Evolutionary conservation across 2,797 vertebrate genomes (phyloP).

Genomic region (Tenualosa thibaudeaui): DNA sequence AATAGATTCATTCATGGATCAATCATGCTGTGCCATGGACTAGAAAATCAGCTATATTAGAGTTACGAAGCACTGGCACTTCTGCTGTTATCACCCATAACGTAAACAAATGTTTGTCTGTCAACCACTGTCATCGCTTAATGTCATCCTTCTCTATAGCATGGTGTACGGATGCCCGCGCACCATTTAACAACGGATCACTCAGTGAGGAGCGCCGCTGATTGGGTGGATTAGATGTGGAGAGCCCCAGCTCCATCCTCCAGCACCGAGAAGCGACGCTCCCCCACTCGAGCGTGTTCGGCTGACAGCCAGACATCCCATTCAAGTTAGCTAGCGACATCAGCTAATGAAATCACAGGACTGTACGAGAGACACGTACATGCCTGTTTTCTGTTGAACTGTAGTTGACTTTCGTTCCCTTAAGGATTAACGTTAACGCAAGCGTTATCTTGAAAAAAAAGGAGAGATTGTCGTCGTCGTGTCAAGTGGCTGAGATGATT

Average conservation of each 20-base stretch:
- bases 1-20: not conserved
- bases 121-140: not conserved
- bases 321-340: conserved; percentile 19
- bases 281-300: conserved; percentile 20
- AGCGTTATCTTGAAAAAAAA: conserved; percentile 8
- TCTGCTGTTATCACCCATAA: not conserved
- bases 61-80: not conserved
- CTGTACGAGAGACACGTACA: not conserved
- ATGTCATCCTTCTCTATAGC: not conserved
- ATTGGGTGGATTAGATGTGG: conserved; percentile 19
- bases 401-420: not conserved
- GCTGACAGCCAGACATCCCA: conserved; percentile 22
- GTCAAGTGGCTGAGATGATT: conserved; percentile 24
- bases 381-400: not conserved
- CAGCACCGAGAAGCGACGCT: conserved; percentile 1
- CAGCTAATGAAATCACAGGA: conserved; percentile 22
- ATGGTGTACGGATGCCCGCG: not conserved
- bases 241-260: conserved; percentile 6
- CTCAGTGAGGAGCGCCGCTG: not conserved
- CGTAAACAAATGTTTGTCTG: not conserved
- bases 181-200: conserved; percentile 15
- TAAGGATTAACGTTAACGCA: conserved; percentile 10
- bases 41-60: not conserved
- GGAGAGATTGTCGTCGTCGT: conserved; percentile 5
- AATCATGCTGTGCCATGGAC: not conserved